phyloP scores from a whole-genome alignment of 2,113 vertebrate species.

The Phyllostomus hastatus region DNA sequence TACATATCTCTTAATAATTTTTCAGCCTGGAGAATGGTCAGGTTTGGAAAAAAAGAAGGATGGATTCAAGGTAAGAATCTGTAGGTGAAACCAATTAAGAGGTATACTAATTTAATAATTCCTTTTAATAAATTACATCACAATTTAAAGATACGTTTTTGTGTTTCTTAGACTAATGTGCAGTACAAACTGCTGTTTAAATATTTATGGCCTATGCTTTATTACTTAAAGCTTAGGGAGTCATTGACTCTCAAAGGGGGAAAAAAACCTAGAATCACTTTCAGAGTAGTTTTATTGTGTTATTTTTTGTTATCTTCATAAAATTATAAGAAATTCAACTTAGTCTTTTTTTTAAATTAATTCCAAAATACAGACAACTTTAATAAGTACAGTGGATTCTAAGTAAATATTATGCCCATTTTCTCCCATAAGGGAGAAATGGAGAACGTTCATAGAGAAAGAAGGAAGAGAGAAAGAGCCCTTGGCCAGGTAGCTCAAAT shows the following conservation, averaged over 20 bases:
- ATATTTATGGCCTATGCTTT: neutral
- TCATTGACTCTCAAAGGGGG: neutral
- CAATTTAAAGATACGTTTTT: constrained; percentile 12
- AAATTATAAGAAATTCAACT: constrained; percentile 10
- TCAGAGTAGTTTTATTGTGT: constrained; percentile 1
- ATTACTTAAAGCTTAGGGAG: neutral
- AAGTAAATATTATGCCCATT: neutral
- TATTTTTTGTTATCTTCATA: neutral
- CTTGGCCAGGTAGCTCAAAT: no score
- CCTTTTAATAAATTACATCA: neutral
- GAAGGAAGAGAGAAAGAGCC: neutral
- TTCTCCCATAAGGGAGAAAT: neutral
- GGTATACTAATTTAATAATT: constrained; percentile 45
- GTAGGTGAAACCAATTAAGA: constrained; percentile 68
- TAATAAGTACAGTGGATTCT: neutral
- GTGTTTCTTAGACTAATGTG: constrained; percentile 16
- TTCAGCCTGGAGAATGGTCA: constrained; percentile 83
- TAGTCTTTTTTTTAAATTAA: constrained; percentile 27
- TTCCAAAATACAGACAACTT: neutral
- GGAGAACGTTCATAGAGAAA: neutral
- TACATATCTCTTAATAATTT: constrained; percentile 81
- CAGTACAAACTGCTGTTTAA: neutral
- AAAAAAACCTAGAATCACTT: neutral
- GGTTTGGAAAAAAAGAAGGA: constrained; percentile 81
- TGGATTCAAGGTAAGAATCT: constrained; percentile 85